Percentiles rank a stretch among this genome's conserved stretches.
phyloP scores from a whole-genome alignment of 2,888 invertebrate species.

The Entomobrya multifasciata region DNA sequence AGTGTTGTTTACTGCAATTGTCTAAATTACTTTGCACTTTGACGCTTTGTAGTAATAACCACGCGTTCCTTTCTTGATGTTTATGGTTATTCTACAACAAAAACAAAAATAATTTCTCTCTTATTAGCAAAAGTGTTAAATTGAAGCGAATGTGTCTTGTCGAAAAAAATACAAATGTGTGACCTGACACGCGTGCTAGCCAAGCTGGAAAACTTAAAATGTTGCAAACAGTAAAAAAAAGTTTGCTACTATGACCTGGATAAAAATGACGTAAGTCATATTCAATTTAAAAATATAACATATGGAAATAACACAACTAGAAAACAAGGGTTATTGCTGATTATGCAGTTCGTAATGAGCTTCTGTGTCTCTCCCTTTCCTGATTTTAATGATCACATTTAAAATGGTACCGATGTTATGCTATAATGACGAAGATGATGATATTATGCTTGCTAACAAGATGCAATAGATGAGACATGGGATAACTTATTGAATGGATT shows the following conservation, averaged over 20 bases:
- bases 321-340: background rate
- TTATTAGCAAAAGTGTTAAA: no score
- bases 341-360: slow-evolving; percentile 7
- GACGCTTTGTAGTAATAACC: background rate
- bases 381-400: slow-evolving; percentile 31
- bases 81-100: background rate
- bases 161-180: no score
- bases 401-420: background rate
- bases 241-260: no score
- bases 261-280: no score
- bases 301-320: slow-evolving; percentile 4
- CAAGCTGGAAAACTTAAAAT: no score
- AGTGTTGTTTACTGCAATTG: slow-evolving; percentile 44
- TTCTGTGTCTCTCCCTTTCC: background rate
- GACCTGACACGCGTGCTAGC: no score
- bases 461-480: slow-evolving; percentile 42
- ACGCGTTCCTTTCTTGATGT: background rate
- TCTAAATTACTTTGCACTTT: slow-evolving; percentile 55
- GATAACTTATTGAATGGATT: background rate
- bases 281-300: background rate
- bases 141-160: no score
- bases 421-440: slow-evolving; percentile 6
- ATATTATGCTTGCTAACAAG: slow-evolving; percentile 34
- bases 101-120: background rate
- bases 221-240: no score